Percentiles rank a stretch among this genome's conserved stretches.
These are phyloP conservation scores for Thoracochromis brauschi DNA, from an alignment of 2,113 vertebrate genomes.

Conservation along the genomic window DNA sequence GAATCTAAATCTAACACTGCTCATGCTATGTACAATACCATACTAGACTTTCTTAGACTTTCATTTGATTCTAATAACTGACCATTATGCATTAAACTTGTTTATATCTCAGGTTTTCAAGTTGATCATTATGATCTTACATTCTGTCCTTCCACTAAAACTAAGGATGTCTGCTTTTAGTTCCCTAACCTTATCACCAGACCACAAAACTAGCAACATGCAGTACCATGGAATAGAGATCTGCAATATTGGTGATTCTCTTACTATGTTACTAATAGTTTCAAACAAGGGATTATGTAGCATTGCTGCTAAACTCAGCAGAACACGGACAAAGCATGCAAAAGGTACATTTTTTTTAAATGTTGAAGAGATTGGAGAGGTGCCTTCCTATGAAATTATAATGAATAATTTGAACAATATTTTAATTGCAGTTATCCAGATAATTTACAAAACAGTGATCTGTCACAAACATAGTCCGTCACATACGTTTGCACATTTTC, in stretches of 20 bases:
- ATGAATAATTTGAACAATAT: not conserved
- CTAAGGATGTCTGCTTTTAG: not conserved
- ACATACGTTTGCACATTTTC: not conserved
- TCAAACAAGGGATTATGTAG: not conserved
- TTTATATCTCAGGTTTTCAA: not conserved
- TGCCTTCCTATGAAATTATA: not conserved
- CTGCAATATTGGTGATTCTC: not conserved
- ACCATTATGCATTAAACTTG: not conserved
- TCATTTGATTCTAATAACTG: not conserved
- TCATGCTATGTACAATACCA: not conserved
- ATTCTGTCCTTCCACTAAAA: not conserved
- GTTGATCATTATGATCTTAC: not conserved
- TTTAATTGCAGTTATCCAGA: not conserved
- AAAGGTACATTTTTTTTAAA: not conserved
- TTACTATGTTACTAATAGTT: not conserved
- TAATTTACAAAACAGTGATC: not conserved
- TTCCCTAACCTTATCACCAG: not conserved
- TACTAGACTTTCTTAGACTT: not conserved
- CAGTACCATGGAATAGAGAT: not conserved
- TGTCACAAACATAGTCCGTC: fast-evolving
- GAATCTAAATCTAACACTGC: not conserved
- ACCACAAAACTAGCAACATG: not conserved
- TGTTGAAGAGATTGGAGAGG: not conserved
- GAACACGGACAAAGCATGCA: not conserved
- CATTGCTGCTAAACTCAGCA: not conserved